Conservation (phyloP, 2,113 vertebrate species). For the Mobula hypostoma region DNA sequence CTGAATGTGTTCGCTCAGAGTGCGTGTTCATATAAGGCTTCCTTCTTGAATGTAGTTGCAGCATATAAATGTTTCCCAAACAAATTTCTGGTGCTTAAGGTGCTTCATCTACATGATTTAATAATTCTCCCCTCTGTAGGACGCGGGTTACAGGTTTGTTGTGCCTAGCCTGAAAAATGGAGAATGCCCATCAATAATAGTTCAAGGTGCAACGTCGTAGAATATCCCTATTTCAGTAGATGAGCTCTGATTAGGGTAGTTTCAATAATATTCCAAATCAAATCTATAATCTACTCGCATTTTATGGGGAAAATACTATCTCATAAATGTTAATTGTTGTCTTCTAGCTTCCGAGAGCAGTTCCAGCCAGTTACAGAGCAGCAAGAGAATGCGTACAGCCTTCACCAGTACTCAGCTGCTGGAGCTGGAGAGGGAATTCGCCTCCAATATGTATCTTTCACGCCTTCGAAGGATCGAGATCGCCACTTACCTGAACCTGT, state of each 20-base stretch:
- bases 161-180: neutral
- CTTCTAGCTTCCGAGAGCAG: conserved; percentile 65
- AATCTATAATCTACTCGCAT: neutral
- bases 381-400: conserved; percentile 96
- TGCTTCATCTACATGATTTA: too few relatives aligned
- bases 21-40: neutral
- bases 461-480: conserved; percentile 96
- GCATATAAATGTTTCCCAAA: neutral
- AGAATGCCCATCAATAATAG: neutral
- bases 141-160: neutral
- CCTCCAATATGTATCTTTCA: conserved; percentile 97
- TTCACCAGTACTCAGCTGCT: conserved; percentile 98
- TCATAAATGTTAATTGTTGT: neutral
- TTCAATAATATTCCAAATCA: too few relatives aligned
- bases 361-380: conserved; percentile 83
- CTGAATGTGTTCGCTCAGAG: neutral
- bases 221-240: neutral
- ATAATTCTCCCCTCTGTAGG: too few relatives aligned
- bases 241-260: too few relatives aligned
- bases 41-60: neutral
- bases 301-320: neutral
- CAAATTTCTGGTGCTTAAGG: neutral
- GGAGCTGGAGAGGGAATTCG: conserved; percentile 94
- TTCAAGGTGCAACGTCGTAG: neutral
- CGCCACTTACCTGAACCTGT: conserved; percentile 96